These are phyloP conservation scores for Caenorhabditis remanei DNA, from an alignment of 1,140 invertebrate species.

Conservation along the genomic window DNA sequence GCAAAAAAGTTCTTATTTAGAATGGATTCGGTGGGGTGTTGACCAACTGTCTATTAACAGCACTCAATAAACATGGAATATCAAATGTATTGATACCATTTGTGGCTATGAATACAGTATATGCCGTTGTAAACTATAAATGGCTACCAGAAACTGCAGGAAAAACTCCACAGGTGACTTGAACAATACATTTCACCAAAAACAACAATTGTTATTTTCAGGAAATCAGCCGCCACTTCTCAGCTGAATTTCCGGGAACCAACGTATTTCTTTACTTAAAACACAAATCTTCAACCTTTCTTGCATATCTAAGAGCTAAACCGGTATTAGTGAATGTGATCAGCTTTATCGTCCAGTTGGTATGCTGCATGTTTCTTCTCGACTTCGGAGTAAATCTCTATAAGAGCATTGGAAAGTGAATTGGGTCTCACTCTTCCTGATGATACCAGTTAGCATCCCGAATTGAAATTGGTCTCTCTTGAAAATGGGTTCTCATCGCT, in stretches of 20 bases:
- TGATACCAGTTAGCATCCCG: not conserved
- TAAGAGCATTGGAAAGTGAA: constrained; percentile 35
- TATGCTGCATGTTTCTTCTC: constrained; percentile 6
- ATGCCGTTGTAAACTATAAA: constrained; percentile 29
- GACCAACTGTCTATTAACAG: constrained; percentile 54
- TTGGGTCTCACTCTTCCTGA: not conserved
- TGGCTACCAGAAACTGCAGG: constrained; percentile 59
- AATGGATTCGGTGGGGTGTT: constrained; percentile 58
- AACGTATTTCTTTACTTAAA: not conserved
- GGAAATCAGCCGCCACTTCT: constrained; percentile 45
- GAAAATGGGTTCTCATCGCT: constrained; percentile 29
- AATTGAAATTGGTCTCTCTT: constrained; percentile 2
- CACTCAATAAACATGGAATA: constrained; percentile 34
- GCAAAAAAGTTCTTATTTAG: constrained; percentile 14
- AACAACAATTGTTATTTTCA: not conserved
- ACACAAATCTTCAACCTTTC: not conserved
- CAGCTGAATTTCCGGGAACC: constrained; percentile 13
- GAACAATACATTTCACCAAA: not conserved
- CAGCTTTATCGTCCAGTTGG: constrained; percentile 27
- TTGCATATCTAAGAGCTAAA: constrained; percentile 19
- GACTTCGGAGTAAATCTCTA: constrained; percentile 8
- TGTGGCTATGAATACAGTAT: constrained; percentile 29
- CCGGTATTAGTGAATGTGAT: constrained; percentile 20
- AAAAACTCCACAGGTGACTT: constrained; percentile 60
- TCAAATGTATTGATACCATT: constrained; percentile 58